Percentiles rank a stretch among this genome's conserved stretches.
Conservation (phyloP, 2,797 vertebrate species). For the Percopsis omiscomaycus region DNA sequence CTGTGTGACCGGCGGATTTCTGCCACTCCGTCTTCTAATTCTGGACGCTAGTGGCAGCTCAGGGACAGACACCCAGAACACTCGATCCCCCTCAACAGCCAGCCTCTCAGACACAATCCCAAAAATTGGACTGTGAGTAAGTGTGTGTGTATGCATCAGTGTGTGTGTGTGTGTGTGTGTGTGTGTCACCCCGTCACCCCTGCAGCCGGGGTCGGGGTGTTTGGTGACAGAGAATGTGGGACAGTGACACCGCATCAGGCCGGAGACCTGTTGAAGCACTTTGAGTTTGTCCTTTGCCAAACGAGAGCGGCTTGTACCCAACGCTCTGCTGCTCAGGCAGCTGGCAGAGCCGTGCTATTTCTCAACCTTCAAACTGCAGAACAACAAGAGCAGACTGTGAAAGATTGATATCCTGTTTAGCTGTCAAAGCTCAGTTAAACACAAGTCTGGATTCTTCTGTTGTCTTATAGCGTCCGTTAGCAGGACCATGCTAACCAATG, state of each 20-base stretch:
- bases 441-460: too few relatives aligned
- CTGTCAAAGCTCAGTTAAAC: too few relatives aligned
- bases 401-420: conserved; percentile 7
- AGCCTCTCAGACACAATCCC: conserved; percentile 41
- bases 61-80: conserved; percentile 74
- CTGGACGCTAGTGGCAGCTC: conserved; percentile 57
- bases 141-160: conserved; percentile 6
- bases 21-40: conserved; percentile 68
- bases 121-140: conserved; percentile 68
- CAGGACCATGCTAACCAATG: conserved; percentile 26
- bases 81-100: conserved; percentile 50
- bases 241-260: conserved; percentile 46
- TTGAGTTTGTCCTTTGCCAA: conserved; percentile 54
- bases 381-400: conserved; percentile 5
- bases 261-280: conserved; percentile 42
- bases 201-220: conserved; percentile 60
- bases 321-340: not conserved
- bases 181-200: conserved; percentile 14
- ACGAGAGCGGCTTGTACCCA: conserved; percentile 3
- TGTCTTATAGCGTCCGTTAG: conserved; percentile 42
- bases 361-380: conserved; percentile 8
- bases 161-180: conserved; percentile 28
- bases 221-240: conserved; percentile 70
- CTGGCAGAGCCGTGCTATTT: not conserved
- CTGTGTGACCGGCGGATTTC: conserved; percentile 40